A percentile compares a stretch with the other conserved stretches of the same genome.
Conservation (phyloP, 2,888 invertebrate genomes). For the Aromia moschata region DNA sequence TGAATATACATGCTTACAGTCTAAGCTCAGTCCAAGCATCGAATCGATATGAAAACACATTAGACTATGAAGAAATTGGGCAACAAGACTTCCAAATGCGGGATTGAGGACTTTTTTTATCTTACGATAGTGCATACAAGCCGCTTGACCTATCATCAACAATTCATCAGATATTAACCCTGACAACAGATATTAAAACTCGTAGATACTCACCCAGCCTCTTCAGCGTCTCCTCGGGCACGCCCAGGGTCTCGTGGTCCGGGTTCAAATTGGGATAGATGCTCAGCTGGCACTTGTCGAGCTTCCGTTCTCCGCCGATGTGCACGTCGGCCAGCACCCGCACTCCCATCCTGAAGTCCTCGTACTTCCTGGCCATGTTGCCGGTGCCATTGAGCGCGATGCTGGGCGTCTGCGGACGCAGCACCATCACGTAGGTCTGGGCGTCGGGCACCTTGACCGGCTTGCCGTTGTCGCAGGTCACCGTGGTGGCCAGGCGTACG, state of each 20-base stretch:
- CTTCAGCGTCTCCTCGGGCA: slow-evolving; percentile 78
- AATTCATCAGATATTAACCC: not conserved
- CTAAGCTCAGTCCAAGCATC: too few relatives aligned
- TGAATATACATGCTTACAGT: too few relatives aligned
- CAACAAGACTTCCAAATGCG: too few relatives aligned
- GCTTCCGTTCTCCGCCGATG: slow-evolving; percentile 74
- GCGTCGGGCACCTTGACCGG: slow-evolving; percentile 70
- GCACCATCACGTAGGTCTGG: slow-evolving; percentile 87
- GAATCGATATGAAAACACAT: too few relatives aligned
- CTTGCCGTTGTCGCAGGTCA: slow-evolving; percentile 72
- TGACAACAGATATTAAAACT: slow-evolving; percentile 57
- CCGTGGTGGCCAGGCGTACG: slow-evolving; percentile 81
- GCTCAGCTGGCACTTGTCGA: slow-evolving; percentile 93
- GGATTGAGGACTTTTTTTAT: too few relatives aligned
- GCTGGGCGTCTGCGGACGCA: slow-evolving; percentile 85
- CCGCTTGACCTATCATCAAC: too few relatives aligned
- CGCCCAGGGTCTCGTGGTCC: slow-evolving; percentile 89
- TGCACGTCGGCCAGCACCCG: slow-evolving; percentile 87
- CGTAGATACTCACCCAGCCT: slow-evolving; percentile 71
- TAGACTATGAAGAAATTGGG: too few relatives aligned
- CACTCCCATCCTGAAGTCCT: slow-evolving; percentile 86
- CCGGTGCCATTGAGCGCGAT: slow-evolving; percentile 84
- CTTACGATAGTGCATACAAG: too few relatives aligned
- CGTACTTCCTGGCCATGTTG: slow-evolving; percentile 85
- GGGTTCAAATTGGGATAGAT: slow-evolving; percentile 96